Base-by-base conservation (phyloP, 1,140 invertebrate species). In the Leguminivora glycinivorella region DNA sequence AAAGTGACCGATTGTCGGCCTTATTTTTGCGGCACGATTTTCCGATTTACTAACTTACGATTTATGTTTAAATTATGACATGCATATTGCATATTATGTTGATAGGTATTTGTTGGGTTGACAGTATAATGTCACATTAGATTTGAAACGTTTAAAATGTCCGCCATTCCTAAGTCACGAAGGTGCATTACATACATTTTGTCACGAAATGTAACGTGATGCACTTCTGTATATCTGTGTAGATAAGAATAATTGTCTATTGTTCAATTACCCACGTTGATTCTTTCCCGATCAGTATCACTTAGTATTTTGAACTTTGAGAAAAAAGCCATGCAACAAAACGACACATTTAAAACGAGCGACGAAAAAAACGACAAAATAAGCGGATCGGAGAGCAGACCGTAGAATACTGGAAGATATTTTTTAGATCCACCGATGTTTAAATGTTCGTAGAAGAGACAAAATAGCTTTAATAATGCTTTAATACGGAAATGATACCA, bases 191-290 rank as follows among this genome's bases (percentile, higher is more conserved):
- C 26, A 29, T 17, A n/a, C n/a, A 29, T 17, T 17, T 63, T 63
- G 58, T 63, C 58, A 63, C 58, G 58, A 29, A n/a, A 63, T 31
- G 19, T 34, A 63, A 17, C 58, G 58, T 63, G 29, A 29, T 63
- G 26, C 58, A 63, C 25, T 63, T 34, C 26, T 6, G 1, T 63
- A 63, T 19, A 26, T 58, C 56, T 52, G 19, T 19, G 7, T 10
- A 22, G 6, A 52, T 52, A 52, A 52, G 1, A 10, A 52, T 22
- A 52, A 52, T 52, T 17, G 19, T 52, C 7, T 52, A 52, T 22
- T 52, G 47, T 22, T 52, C 7, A 52, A 52, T 43, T 17, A 43
- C 34, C 10, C 1, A 38, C 34, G 17, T 43, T 43, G 0, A 14
- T 40, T 14, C 5, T 17, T 5, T 43, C 40, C 40, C n/a, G 14